phyloP scores from a whole-genome alignment of 2,113 vertebrate genomes.

The Hemiprocne comata region DNA sequence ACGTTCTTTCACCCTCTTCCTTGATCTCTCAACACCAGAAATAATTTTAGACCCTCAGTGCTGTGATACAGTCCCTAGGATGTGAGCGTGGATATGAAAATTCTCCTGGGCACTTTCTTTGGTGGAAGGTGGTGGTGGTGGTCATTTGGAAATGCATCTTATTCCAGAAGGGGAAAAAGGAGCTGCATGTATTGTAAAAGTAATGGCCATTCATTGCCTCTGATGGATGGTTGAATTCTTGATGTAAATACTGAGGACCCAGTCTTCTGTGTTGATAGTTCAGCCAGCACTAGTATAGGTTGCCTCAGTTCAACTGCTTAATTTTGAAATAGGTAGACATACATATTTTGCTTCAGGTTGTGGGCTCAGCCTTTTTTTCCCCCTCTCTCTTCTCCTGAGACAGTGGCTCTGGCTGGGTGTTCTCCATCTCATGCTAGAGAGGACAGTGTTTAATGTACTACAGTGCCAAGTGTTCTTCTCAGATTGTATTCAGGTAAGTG shows the following conservation, averaged over 20 bases:
- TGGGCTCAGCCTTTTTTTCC: neutral
- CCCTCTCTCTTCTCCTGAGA: neutral
- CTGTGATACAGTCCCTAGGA: neutral
- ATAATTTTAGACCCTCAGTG: neutral
- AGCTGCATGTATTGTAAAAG: neutral
- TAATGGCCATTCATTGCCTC: neutral
- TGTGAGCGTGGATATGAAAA: neutral
- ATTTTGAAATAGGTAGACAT: neutral
- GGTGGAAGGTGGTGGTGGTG: no score
- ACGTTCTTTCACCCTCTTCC: neutral
- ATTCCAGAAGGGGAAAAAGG: neutral
- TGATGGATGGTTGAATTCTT: neutral
- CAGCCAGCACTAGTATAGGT: neutral
- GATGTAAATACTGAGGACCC: neutral
- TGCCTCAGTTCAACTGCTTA: neutral
- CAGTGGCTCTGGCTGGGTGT: neutral
- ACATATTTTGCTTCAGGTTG: neutral
- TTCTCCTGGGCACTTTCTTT: neutral
- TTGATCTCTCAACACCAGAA: neutral
- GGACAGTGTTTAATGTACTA: neutral
- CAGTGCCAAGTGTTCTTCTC: neutral
- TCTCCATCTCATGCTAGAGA: neutral
- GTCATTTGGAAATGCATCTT: neutral
- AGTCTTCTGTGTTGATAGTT: neutral
- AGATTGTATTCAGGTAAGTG: neutral